Conservation (phyloP, 1,140 invertebrate species). For the roundworm (Caenorhabditis elegans) region WBcel235 BX284604.4:4643501-4644000, state of each 20-base stretch:
- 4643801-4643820: background rate
- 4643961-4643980: too few species aligned
- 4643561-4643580: background rate
- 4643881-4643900: background rate
- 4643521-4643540: too few species aligned
- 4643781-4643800: background rate
- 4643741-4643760: background rate
- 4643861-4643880: background rate
- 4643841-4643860: slow-evolving; percentile 14
- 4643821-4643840: slow-evolving; percentile 21
- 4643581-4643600: background rate
- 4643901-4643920: background rate
- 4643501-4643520: too few species aligned
- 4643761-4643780: too few species aligned
- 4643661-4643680: background rate
- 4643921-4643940: too few species aligned
- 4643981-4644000: too few species aligned
- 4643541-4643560: too few species aligned
- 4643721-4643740: background rate
- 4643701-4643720: background rate
- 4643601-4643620: too few species aligned
- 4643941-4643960: too few species aligned
- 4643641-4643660: background rate
- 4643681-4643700: slow-evolving; percentile 32
- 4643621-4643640: slow-evolving; percentile 32